Percentiles rank a stretch among this genome's conserved stretches.
Evolutionary conservation across 2,888 invertebrate genomes (phyloP).

Genomic region (Diaphora mendica): DNA sequence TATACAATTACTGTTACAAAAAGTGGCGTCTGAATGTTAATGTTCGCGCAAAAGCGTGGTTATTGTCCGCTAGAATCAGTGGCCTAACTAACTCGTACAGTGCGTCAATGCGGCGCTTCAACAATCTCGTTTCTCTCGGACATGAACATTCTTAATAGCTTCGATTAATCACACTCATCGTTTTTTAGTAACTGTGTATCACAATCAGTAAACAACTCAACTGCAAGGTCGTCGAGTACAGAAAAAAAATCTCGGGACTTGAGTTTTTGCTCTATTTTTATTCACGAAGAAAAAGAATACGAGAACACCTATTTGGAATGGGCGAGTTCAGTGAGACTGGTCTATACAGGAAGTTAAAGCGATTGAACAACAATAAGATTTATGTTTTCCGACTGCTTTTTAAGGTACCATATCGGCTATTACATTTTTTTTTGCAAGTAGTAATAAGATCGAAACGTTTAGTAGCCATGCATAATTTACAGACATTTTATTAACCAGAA

Average conservation of each 20-base stretch:
- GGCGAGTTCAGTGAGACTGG: conserved; percentile 71
- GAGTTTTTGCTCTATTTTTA: conserved; percentile 83
- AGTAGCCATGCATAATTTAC: conserved; percentile 20
- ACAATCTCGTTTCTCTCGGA: conserved; percentile 38
- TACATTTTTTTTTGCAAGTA: conserved; percentile 38
- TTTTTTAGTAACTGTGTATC: conserved; percentile 81
- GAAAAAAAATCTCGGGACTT: conserved; percentile 68
- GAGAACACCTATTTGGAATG: conserved; percentile 83
- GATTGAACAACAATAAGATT: conserved; percentile 83
- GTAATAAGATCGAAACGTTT: conserved; percentile 24
- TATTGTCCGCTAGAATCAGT: conserved; percentile 13
- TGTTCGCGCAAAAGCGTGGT: conserved; percentile 36
- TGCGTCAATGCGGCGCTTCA: conserved; percentile 38
- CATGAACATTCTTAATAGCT: conserved; percentile 68
- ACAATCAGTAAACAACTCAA: conserved; percentile 79
- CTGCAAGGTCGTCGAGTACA: conserved; percentile 82
- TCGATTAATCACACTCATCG: conserved; percentile 78
- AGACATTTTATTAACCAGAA: conserved; percentile 17
- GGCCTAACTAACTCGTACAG: conserved; percentile 14
- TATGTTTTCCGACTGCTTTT: conserved; percentile 75
- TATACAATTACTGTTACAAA: conserved; percentile 32
- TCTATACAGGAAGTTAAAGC: conserved; percentile 81
- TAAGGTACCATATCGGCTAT: conserved; percentile 59
- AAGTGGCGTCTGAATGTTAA: conserved; percentile 31
- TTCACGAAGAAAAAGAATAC: conserved; percentile 81